A percentile compares a stretch with the other conserved stretches of the same genome.
These are phyloP conservation scores for Gallinago paraguaiae DNA, from an alignment of 2,113 vertebrate genomes.

Conservation along the genomic window DNA sequence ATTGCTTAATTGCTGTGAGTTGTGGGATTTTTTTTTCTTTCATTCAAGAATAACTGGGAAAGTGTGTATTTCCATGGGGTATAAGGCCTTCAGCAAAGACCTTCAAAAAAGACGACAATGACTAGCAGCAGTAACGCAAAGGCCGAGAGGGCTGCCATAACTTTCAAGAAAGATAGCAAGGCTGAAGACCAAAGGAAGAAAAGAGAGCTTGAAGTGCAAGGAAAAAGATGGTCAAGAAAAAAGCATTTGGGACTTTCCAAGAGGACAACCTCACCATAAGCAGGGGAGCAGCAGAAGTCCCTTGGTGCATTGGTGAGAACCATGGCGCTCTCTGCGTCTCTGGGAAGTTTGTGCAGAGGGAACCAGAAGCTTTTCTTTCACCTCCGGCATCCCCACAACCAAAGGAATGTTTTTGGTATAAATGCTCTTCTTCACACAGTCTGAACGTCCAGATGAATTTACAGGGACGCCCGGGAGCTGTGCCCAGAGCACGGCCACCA, in stretches of 20 bases:
- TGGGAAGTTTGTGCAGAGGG: fast-evolving
- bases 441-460: background rate
- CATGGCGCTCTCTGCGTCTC: background rate
- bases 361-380: background rate
- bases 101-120: background rate
- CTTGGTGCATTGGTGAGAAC: background rate
- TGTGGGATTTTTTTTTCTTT: background rate
- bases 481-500: background rate
- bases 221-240: background rate
- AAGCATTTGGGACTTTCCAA: background rate
- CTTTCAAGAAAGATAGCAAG: background rate
- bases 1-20: background rate
- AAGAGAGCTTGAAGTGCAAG: background rate
- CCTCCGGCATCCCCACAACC: background rate
- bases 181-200: background rate
- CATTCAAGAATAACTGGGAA: background rate
- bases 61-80: background rate
- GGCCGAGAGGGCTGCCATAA: background rate
- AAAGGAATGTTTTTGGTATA: too few relatives aligned
- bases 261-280: background rate
- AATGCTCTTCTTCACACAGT: background rate
- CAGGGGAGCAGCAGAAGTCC: background rate
- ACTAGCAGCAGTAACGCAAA: background rate
- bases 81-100: background rate
- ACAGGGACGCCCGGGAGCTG: fast-evolving